phyloP scores from a whole-genome alignment of 2,888 invertebrate species.

The Tenodera sinensis region DNA sequence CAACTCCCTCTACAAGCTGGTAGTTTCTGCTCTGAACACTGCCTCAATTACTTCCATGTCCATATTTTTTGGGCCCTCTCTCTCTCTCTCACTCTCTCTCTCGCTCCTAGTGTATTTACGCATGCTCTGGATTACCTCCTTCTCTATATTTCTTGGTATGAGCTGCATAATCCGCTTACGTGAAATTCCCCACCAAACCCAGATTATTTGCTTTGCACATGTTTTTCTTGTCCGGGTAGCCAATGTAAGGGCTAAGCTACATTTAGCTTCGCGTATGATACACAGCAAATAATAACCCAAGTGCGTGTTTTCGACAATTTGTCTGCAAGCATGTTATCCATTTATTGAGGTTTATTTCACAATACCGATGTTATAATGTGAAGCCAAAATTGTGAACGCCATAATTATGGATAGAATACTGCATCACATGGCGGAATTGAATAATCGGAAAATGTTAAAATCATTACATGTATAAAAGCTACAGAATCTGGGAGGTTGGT shows the following conservation, averaged over 20 bases:
- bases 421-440: no score
- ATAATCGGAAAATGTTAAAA: no score
- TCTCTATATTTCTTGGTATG: background rate
- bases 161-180: background rate
- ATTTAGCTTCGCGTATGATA: background rate
- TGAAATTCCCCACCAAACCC: background rate
- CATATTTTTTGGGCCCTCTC: background rate
- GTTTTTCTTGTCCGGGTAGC: background rate
- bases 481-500: no score
- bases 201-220: background rate
- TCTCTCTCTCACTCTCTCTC: background rate
- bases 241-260: background rate
- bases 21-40: background rate
- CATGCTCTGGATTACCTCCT: background rate
- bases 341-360: no score
- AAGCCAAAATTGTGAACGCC: no score
- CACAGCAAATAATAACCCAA: background rate
- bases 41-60: background rate
- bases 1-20: background rate
- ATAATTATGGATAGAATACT: no score
- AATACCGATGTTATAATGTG: no score
- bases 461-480: no score
- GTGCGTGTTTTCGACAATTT: background rate
- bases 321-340: no score
- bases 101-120: background rate